Conservation (phyloP, 2,888 invertebrate genomes). For the Ischnus inquisitorius region DNA sequence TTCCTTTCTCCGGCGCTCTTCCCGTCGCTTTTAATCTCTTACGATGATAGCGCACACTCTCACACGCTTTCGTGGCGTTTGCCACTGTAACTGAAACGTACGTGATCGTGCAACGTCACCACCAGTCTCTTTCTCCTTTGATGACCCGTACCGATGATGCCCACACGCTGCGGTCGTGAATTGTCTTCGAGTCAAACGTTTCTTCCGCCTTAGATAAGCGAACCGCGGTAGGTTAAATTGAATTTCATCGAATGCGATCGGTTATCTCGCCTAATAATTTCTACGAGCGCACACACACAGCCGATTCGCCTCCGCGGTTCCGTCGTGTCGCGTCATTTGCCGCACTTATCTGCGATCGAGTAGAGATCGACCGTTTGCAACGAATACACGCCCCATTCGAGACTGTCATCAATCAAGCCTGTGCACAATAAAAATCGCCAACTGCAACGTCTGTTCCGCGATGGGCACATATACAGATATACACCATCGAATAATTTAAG, state of each 20-base stretch:
- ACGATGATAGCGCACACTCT: constrained; percentile 35
- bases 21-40: constrained; percentile 49
- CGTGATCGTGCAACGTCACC: constrained; percentile 34
- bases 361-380: constrained; percentile 2
- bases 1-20: constrained; percentile 32
- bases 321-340: neutral
- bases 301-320: neutral
- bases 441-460: constrained; percentile 39
- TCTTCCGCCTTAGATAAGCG: constrained; percentile 17
- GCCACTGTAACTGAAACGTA: constrained; percentile 36
- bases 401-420: constrained; percentile 50
- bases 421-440: constrained; percentile 42
- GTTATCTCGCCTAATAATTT: constrained; percentile 22
- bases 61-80: constrained; percentile 18
- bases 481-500: constrained; percentile 43
- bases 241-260: constrained; percentile 27
- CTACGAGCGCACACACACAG: constrained; percentile 20
- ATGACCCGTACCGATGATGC: constrained; percentile 25
- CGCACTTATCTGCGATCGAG: neutral
- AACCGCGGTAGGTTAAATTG: constrained; percentile 19
- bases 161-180: constrained; percentile 14
- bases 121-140: constrained; percentile 34
- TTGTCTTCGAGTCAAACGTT: constrained; percentile 6
- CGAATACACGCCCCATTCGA: neutral
- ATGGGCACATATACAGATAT: neutral